Evolutionary conservation across 1,140 invertebrate genomes (phyloP), one percentile per base, ranked within the genome.

Genomic region (Brachionus sp.): DNA sequence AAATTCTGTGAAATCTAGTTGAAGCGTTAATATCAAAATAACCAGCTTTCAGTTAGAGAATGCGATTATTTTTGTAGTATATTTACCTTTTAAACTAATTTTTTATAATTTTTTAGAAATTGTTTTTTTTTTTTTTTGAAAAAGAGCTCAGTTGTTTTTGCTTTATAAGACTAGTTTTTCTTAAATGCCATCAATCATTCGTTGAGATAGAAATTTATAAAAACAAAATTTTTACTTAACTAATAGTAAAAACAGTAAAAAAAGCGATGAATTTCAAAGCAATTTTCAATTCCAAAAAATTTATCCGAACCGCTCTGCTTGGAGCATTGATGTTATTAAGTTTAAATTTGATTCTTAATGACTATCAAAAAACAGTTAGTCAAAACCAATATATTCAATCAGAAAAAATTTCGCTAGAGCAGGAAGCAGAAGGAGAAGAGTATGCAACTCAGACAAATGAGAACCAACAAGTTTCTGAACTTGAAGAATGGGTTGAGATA

Each of bases 151-250:
- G 42, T 75, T 75, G 70, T 75, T 75, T 75, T 75, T 75, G 13
- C 10, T 19, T 70, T 70, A n/a, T 70, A 39, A 70, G 35, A 70
- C 16, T 70, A 19, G 13, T 70, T 70, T 10, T 33, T 70, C 35
- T 37, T 70, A 70, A 75, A 75, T 75, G 70, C 70, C 70, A 75
- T 75, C 70, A 75, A 75, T 75, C 70, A 75, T 75, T 75, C 13
- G 39, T 46, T 73, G 33, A 73, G 68, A 73, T 73, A 73, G 39
- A 42, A 73, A 42, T n/a, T 73, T 16, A 73, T 6, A n/a, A 46
- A 46, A 50, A 75, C 25, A 50, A 46, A 25, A 73, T 73, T 73
- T 73, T 44, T 42, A 7, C 35, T 73, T 39, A 10, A 13, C 23
- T 73, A 39, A 4, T 73, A 4, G n/a, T 35, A 39, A 68, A 70